Evolutionary conservation across 2,888 invertebrate genomes (phyloP).

Genomic region (Sipha maydis): DNA sequence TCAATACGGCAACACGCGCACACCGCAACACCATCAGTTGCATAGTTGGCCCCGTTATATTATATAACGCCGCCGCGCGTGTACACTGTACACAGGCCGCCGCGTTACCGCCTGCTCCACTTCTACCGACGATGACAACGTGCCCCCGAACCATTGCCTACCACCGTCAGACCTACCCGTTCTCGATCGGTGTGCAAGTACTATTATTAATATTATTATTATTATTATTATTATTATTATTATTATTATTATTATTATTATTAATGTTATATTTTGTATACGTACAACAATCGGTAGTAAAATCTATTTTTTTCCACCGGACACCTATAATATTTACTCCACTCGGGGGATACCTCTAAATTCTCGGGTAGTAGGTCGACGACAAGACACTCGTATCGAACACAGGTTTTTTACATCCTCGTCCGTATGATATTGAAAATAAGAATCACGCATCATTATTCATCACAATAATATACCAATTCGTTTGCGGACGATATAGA

Average conservation of each 20-base stretch:
- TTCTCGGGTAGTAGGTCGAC: too few relatives aligned
- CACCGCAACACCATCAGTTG: conserved; percentile 57
- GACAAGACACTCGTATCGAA: too few relatives aligned
- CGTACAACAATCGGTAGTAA: too few relatives aligned
- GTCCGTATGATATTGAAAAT: too few relatives aligned
- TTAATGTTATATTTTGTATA: neutral
- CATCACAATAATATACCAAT: too few relatives aligned
- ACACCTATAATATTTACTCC: too few relatives aligned
- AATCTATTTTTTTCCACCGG: too few relatives aligned
- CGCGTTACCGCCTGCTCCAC: neutral
- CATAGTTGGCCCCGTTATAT: conserved; percentile 61
- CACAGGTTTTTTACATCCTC: too few relatives aligned
- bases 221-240: neutral
- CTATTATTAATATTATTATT: neutral
- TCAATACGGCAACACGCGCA: conserved; percentile 62
- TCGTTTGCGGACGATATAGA: too few relatives aligned
- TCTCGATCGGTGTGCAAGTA: neutral
- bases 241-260: conserved; percentile 3
- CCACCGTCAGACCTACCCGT: neutral
- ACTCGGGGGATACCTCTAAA: too few relatives aligned
- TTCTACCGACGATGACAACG: neutral
- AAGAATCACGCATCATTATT: too few relatives aligned
- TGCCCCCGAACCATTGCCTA: neutral
- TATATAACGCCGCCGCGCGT: conserved; percentile 53
- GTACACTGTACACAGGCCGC: conserved; percentile 11